phyloP scores from a whole-genome alignment of 92 coral and sea anemone genomes.

The Virgularia gustaviana region DNA sequence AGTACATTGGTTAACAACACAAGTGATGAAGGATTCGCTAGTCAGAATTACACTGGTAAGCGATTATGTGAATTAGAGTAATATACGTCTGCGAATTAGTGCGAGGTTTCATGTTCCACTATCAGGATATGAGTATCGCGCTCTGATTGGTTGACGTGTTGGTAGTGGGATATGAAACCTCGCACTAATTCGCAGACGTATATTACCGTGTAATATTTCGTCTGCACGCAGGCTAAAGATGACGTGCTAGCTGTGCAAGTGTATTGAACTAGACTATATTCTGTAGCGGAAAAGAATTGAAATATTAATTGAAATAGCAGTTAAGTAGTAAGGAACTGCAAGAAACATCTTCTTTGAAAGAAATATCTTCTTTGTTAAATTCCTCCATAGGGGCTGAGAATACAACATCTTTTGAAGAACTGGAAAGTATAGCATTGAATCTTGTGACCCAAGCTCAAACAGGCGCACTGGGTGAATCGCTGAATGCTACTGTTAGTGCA shows the following conservation, averaged over 20 bases:
- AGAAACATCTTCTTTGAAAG: not conserved
- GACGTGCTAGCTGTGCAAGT: no score
- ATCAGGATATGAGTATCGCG: not conserved
- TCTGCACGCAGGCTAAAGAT: no score
- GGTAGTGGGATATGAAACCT: not conserved
- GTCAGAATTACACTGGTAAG: constrained; percentile 29
- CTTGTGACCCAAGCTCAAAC: constrained; percentile 79
- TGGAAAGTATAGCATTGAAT: constrained; percentile 57
- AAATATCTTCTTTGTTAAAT: not conserved
- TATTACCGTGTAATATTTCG: no score
- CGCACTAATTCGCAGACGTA: not conserved
- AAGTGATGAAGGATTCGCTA: not conserved
- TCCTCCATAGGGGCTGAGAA: constrained; percentile 25
- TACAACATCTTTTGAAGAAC: constrained; percentile 49
- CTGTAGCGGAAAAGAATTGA: no score
- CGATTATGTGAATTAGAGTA: not conserved
- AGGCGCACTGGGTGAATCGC: constrained; percentile 53
- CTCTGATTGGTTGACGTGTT: not conserved
- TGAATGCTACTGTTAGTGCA: constrained; percentile 63
- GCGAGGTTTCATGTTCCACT: not conserved
- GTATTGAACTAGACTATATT: not conserved
- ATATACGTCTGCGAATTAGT: no score
- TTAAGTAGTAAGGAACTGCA: not conserved
- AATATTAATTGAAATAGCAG: no score
- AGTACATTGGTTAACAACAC: constrained; percentile 5